Conservation (phyloP, 2,888 invertebrate genomes). For the Diaprepes abbreviatus region DNA sequence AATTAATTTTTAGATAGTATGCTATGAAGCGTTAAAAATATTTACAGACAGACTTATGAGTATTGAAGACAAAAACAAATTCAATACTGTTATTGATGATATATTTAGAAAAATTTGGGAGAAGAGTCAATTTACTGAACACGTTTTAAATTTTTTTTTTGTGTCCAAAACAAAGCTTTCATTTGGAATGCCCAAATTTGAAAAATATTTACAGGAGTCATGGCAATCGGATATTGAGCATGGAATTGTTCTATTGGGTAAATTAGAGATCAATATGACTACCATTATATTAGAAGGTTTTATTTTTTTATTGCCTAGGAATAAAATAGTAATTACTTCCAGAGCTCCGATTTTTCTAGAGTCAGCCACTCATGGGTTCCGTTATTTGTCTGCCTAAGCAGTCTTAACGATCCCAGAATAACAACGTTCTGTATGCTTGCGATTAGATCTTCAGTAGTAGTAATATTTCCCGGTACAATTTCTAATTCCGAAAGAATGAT, state of each 20-base stretch:
- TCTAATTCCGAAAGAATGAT: too few species aligned
- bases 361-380: too few species aligned
- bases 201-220: constrained; percentile 69
- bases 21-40: constrained; percentile 81
- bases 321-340: too few species aligned
- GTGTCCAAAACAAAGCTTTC: constrained; percentile 7
- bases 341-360: too few species aligned
- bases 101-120: constrained; percentile 66
- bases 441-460: too few species aligned
- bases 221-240: constrained; percentile 76
- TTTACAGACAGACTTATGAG: constrained; percentile 82
- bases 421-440: too few species aligned
- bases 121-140: constrained; percentile 22
- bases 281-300: too few species aligned
- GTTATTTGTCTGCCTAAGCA: too few species aligned
- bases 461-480: too few species aligned
- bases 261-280: too few species aligned
- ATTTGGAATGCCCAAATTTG: constrained; percentile 9
- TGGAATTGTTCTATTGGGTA: constrained; percentile 77
- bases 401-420: too few species aligned
- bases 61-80: constrained; percentile 76
- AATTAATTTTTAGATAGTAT: constrained; percentile 73
- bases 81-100: constrained; percentile 74
- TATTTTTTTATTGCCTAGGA: too few species aligned
- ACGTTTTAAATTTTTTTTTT: constrained; percentile 18